phyloP scores from a whole-genome alignment of 2,113 vertebrate species.

The Triplophysa rosa region DNA sequence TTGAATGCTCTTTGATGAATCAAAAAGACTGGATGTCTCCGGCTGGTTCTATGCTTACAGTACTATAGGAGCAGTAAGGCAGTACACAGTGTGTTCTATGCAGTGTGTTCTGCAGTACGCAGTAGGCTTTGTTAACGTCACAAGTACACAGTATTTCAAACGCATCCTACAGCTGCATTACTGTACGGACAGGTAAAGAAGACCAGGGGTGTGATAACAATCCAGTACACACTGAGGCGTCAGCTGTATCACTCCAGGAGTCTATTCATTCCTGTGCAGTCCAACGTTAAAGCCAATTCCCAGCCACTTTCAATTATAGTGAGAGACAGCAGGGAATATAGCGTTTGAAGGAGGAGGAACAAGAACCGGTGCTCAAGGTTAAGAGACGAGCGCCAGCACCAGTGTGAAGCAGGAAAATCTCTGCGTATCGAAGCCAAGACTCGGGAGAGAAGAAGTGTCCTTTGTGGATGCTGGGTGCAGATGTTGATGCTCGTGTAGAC shows the following conservation, averaged over 20 bases:
- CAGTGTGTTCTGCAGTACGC: no score
- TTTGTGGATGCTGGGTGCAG: neutral
- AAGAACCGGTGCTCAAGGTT: constrained; percentile 56
- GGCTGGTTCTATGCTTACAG: no score
- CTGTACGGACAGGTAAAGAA: constrained; percentile 15
- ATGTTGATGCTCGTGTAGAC: constrained; percentile 26
- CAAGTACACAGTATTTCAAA: neutral
- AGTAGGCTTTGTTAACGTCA: no score
- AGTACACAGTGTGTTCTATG: no score
- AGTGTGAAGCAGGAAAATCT: constrained; percentile 44
- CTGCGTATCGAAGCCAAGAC: constrained; percentile 41
- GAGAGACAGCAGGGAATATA: constrained; percentile 52
- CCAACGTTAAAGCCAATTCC: constrained; percentile 45
- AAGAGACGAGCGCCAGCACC: constrained; percentile 51
- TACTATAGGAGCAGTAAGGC: no score
- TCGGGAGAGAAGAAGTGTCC: constrained; percentile 14
- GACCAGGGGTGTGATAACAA: constrained; percentile 25
- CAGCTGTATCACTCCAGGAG: constrained; percentile 35
- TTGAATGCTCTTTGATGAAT: no score
- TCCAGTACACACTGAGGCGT: constrained; percentile 34
- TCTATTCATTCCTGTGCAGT: constrained; percentile 48
- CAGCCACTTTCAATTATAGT: constrained; percentile 47
- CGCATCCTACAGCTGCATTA: neutral
- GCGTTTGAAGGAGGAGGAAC: constrained; percentile 42
- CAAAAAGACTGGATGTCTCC: no score